A percentile compares a stretch with the other conserved stretches of the same genome.
Evolutionary conservation across 2,888 invertebrate species (phyloP).

Genomic region (Cyrtodaria siliqua): DNA sequence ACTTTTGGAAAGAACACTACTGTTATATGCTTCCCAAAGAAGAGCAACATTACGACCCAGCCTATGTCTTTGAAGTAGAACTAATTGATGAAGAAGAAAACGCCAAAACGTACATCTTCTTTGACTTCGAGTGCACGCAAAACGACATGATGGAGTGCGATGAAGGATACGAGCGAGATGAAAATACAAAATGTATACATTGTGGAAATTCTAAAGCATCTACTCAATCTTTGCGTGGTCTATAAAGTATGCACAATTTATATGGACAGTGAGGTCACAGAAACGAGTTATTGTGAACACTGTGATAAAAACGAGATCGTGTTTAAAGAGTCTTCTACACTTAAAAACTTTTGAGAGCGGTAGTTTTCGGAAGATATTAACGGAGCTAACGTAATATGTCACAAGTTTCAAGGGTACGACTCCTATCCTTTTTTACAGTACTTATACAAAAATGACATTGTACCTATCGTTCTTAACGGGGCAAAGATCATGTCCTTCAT

Average conservation of each 20-base stretch:
- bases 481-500: conserved; percentile 28
- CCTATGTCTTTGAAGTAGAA: conserved; percentile 13
- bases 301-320: conserved; percentile 10
- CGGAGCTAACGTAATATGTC: conserved; percentile 8
- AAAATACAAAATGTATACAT: conserved; percentile 13
- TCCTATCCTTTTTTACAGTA: conserved; percentile 45
- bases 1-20: not conserved
- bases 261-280: conserved; percentile 5
- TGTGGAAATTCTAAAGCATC: conserved; percentile 19
- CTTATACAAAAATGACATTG: conserved; percentile 30
- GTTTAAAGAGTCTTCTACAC: conserved; percentile 1
- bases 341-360: not conserved
- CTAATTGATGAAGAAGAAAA: conserved; percentile 2
- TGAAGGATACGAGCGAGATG: not conserved
- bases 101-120: conserved; percentile 21
- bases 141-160: conserved; percentile 18
- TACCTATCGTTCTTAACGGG: conserved; percentile 37
- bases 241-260: conserved; percentile 28
- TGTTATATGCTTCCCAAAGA: conserved; percentile 25
- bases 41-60: not conserved
- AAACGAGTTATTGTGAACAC: conserved; percentile 1
- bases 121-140: conserved; percentile 24
- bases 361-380: conserved; percentile 20
- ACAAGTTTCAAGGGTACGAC: conserved; percentile 33
- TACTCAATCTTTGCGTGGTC: conserved; percentile 21